These are phyloP conservation scores for Illadopsis cleaveri DNA, from an alignment of 2,113 vertebrate species.

Conservation along the genomic window DNA sequence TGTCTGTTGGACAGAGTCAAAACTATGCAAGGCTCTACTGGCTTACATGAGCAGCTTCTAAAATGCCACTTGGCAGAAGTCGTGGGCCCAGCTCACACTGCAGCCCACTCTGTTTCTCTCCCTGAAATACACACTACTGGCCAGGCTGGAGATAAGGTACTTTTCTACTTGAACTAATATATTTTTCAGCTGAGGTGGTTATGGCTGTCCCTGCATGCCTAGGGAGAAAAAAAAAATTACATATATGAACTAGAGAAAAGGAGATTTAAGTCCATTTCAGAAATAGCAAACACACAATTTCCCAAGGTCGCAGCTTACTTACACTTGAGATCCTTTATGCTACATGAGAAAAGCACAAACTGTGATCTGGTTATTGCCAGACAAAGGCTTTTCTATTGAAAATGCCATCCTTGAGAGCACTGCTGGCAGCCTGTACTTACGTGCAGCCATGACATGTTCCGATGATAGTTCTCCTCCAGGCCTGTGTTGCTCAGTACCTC, in stretches of 20 bases:
- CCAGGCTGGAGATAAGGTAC: background rate
- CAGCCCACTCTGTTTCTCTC: background rate
- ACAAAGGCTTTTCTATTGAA: background rate
- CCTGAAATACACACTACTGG: background rate
- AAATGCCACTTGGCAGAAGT: background rate
- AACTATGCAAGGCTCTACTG: background rate
- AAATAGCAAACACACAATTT: background rate
- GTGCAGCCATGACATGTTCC: conserved; percentile 98
- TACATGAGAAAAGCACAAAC: background rate
- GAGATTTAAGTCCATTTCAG: background rate
- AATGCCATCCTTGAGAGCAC: background rate
- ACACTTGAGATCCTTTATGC: background rate
- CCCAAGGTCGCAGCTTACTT: background rate
- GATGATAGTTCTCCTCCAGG: conserved; percentile 92
- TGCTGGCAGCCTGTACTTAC: conserved; percentile 74
- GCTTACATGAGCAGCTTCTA: background rate
- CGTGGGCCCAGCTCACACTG: background rate
- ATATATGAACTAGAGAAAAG: background rate
- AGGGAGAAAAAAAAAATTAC: background rate
- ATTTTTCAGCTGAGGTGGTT: background rate
- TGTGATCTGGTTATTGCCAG: background rate
- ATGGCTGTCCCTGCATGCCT: background rate
- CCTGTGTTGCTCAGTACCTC: conserved; percentile 88
- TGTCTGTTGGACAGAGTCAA: background rate
- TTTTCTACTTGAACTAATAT: background rate